phyloP scores from a whole-genome alignment of 2,797 vertebrate genomes.

The Coendou prehensilis region DNA sequence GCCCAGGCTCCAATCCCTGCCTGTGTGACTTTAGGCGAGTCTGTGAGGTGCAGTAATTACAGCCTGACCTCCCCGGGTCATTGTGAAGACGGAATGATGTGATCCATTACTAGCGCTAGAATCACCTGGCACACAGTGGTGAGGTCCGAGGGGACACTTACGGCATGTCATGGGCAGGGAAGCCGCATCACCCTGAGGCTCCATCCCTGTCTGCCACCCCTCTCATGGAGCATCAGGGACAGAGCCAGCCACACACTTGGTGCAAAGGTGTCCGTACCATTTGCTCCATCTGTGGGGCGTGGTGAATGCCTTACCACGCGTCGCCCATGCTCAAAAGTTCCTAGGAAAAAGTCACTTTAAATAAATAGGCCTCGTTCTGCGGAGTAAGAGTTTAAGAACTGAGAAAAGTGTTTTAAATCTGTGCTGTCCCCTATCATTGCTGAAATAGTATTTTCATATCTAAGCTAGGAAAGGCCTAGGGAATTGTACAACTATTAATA shows the following conservation, averaged over 20 bases:
- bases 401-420: slow-evolving; percentile 6
- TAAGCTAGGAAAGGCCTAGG: neutral
- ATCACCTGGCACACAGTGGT: neutral
- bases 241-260: neutral
- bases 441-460: slow-evolving; percentile 67
- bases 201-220: neutral
- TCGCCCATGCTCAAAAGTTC: neutral
- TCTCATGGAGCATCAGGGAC: neutral
- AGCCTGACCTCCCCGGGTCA: neutral
- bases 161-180: neutral
- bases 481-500: neutral
- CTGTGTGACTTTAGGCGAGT: neutral
- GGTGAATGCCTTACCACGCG: neutral
- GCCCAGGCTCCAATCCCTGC: neutral
- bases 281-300: neutral
- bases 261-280: neutral
- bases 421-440: slow-evolving; percentile 53
- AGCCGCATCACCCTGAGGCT: neutral
- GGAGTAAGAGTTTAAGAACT: neutral
- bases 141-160: neutral
- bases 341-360: neutral
- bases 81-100: neutral
- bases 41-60: neutral
- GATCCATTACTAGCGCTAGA: neutral
- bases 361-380: neutral